Base-by-base conservation (phyloP, 2,888 invertebrate genomes). In the Caenorhabditis virilis region DNA sequence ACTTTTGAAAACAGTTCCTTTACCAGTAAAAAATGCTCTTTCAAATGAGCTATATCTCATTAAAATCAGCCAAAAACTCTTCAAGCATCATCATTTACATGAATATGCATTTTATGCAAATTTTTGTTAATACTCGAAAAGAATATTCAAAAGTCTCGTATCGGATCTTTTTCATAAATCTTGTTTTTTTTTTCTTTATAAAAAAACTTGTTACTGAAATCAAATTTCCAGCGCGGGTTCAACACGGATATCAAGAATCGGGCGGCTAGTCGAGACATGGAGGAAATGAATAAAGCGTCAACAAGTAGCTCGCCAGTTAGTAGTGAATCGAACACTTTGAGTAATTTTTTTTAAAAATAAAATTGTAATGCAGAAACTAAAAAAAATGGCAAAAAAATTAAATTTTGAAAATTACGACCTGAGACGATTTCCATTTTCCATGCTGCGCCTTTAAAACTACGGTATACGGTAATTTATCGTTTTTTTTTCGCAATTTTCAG, bases 231-330 rank as follows among this genome's bases (percentile, higher is more conserved):
- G 61, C 56, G 60, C 2, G 74, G 74, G 15, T 60, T 74, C 48
- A 58, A 63, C 27, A 72, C 72, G 7, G 75, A 77, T 58, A 65
- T 77, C 22, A 60, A 64, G 16, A 77, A 75, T 38, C 69, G 76
- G 4, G 53, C 68, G 38, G 69, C 66, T 5, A 68, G 64, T 50
- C 58, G 71, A 15, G 71, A 73, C 16, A 35, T 47, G 13, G 58
- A 58, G 11, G 64, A 58, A 25, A 16, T 30, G 13, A 58, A 55
- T 25, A 63, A 63, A 18, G 46, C 55, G 6, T 64, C 60, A 6
- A 42, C 56, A 26, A 57, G 54, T 20, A 66, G 60, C 16, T 60
- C 65, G 13, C 64, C 64, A 3, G 47, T 54, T 26, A 57, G 57
- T 36, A 49, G 52, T 36, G 63, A 63, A 33, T 64, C 58, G 2